A percentile compares a stretch with the other conserved stretches of the same genome.
These are phyloP conservation scores for Decapterus maruadsi DNA, from an alignment of 2,797 vertebrate species.

Conservation along the genomic window DNA sequence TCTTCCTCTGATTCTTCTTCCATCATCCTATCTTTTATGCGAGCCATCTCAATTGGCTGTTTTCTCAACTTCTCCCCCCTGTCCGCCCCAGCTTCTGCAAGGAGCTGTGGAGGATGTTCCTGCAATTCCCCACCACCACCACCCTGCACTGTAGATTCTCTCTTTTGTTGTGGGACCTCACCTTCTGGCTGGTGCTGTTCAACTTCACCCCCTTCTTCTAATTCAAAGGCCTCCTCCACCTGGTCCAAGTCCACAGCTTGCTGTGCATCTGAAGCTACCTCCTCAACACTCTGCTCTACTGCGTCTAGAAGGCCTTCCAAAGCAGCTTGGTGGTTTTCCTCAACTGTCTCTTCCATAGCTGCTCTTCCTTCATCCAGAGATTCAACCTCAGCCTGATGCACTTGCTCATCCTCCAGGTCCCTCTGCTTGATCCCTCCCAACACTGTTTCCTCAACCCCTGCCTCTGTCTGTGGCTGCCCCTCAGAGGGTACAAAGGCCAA, in stretches of 20 bases:
- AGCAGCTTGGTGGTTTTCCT: constrained; percentile 9
- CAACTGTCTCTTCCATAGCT: constrained; percentile 1
- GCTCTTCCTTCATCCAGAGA: constrained; percentile 21
- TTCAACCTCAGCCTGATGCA: constrained; percentile 41
- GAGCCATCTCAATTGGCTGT: neutral
- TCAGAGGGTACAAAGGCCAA: neutral
- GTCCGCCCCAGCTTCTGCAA: neutral
- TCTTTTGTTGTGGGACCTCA: constrained; percentile 27
- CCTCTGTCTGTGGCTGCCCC: constrained; percentile 23
- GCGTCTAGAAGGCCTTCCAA: neutral
- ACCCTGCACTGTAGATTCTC: neutral
- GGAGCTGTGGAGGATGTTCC: constrained; percentile 21
- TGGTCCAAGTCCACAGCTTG: constrained; percentile 28
- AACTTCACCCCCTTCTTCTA: constrained; percentile 18
- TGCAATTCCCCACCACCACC: constrained; percentile 8
- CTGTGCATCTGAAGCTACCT: neutral
- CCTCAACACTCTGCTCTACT: neutral
- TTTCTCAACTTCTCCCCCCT: constrained; percentile 2
- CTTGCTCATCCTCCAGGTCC: constrained; percentile 40
- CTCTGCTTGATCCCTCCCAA: constrained; percentile 20
- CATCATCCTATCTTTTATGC: constrained; percentile 4
- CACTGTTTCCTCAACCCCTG: neutral
- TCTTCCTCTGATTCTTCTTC: constrained; percentile 10
- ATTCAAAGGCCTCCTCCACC: constrained; percentile 43
- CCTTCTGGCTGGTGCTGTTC: neutral